Percentiles rank a stretch among this genome's conserved stretches.
Conservation (phyloP, 2,113 vertebrate species). For the Telmatochromis sp. region DNA sequence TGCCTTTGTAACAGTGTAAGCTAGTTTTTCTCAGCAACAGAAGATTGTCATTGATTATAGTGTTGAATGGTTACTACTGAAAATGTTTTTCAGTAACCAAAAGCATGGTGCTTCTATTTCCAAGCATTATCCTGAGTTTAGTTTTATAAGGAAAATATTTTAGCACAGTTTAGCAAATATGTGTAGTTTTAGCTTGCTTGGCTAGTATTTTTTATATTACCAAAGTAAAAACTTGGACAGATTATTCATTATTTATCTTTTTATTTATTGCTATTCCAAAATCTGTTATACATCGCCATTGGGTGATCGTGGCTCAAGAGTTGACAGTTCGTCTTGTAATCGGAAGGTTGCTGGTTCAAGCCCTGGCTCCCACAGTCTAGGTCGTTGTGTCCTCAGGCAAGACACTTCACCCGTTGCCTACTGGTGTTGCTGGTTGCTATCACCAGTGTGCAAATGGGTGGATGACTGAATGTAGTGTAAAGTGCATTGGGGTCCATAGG, state of each 20-base stretch:
- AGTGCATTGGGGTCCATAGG: not conserved
- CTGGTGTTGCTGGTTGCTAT: not conserved
- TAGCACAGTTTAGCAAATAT: not conserved
- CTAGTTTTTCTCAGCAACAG: not conserved
- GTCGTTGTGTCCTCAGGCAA: rapidly evolving
- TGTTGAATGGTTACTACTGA: not conserved
- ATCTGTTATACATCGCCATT: rapidly evolving
- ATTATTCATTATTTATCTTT: not conserved
- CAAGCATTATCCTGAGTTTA: not conserved
- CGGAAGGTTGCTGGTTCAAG: rapidly evolving
- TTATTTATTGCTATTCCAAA: not conserved
- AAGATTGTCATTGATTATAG: not conserved
- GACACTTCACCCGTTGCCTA: not conserved
- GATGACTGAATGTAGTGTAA: not conserved
- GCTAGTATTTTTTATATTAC: not conserved
- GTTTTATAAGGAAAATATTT: not conserved
- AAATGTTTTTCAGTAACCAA: not conserved
- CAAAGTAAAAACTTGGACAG: not conserved
- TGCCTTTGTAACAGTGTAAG: not conserved
- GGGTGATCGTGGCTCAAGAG: rapidly evolving
- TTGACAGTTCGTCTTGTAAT: not conserved
- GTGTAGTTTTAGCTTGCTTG: not conserved
- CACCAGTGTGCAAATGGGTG: not conserved
- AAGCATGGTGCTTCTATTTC: not conserved
- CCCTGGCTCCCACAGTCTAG: rapidly evolving